A percentile compares a stretch with the other conserved stretches of the same genome.
phyloP scores from a whole-genome alignment of 2,113 vertebrate genomes.

The Stercorarius parasiticus region DNA sequence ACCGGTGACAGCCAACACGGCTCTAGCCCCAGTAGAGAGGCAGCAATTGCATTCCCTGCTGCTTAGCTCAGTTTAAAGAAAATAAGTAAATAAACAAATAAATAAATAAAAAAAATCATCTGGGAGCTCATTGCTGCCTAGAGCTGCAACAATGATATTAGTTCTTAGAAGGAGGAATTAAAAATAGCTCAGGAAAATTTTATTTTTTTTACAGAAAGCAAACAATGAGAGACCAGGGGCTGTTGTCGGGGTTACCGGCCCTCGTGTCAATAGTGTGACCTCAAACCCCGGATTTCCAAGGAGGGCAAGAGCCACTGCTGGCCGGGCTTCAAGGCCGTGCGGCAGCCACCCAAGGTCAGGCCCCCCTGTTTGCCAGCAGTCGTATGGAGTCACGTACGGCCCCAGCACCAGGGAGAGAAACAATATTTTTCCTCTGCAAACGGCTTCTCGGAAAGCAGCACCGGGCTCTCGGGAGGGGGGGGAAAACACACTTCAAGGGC shows the following conservation, averaged over 20 bases:
- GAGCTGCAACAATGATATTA: not conserved
- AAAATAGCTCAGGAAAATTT: not conserved
- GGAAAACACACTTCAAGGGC: not conserved
- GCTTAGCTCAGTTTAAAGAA: not conserved
- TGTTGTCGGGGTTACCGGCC: not conserved
- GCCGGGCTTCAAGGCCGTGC: slow-evolving; percentile 16
- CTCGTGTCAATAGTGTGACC: not conserved
- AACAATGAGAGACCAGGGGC: not conserved
- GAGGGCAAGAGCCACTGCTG: not conserved
- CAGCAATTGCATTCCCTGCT: not conserved
- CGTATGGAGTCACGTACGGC: not conserved
- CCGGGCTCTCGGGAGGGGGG: not conserved
- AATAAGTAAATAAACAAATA: not conserved
- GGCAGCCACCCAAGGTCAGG: not conserved
- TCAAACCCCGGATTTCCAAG: not conserved
- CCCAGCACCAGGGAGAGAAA: not conserved
- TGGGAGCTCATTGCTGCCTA: not conserved
- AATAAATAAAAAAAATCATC: not conserved
- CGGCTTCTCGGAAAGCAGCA: not conserved
- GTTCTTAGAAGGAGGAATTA: slow-evolving; percentile 15
- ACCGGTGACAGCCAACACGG: fast-evolving
- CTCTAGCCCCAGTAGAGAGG: not conserved
- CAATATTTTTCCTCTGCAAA: slow-evolving; percentile 9
- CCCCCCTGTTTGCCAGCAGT: not conserved
- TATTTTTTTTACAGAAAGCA: not conserved